Conservation (phyloP, 2,797 vertebrate genomes). For the Hipposideros larvatus region DNA sequence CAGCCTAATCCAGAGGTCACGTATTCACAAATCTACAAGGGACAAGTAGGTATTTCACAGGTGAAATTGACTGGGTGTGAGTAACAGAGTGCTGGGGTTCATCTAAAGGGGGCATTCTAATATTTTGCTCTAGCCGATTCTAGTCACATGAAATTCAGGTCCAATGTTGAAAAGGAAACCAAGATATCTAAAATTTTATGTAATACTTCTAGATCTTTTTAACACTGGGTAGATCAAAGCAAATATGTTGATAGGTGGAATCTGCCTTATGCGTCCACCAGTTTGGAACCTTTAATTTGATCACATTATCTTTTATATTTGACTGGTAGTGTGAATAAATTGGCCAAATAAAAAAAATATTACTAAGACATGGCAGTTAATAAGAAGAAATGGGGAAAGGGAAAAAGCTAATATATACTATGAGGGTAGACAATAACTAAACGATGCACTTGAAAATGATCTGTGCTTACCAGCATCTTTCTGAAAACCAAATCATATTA, state of each 20-base stretch:
- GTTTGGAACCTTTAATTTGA: constrained; percentile 3
- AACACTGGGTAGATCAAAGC: background rate
- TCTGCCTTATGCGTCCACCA: background rate
- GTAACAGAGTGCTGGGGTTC: background rate
- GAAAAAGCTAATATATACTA: background rate
- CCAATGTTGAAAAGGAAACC: background rate
- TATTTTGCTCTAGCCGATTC: background rate
- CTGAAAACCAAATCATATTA: background rate
- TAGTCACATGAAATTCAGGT: background rate
- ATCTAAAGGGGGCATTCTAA: background rate
- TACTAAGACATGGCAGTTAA: background rate
- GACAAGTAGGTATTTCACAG: background rate
- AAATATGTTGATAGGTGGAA: background rate
- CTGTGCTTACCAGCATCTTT: background rate
- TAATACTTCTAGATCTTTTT: background rate
- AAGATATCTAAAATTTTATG: constrained; percentile 43
- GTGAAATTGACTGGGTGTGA: background rate
- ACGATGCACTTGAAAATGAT: background rate
- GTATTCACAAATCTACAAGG: background rate
- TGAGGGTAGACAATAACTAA: background rate
- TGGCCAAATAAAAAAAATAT: constrained; percentile 27
- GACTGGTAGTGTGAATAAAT: constrained; percentile 2
- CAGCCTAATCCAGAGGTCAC: background rate
- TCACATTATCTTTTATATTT: background rate
- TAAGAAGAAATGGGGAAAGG: background rate